Conservation (phyloP, 2,797 vertebrate species). For the Acipenser transmontanus region DNA sequence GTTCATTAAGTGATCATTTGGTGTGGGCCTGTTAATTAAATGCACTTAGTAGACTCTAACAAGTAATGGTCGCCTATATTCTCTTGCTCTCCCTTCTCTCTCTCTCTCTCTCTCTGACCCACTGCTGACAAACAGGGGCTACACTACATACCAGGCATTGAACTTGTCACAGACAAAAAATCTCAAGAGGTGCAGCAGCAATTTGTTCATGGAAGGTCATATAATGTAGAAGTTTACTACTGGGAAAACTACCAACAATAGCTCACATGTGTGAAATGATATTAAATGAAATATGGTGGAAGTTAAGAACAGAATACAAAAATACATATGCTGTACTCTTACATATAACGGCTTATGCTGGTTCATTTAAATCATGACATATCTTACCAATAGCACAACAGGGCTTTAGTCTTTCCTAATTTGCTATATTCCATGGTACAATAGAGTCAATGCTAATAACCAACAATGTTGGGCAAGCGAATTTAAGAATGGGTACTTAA, state of each 20-base stretch:
- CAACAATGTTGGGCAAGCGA: too few relatives aligned
- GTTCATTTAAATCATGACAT: too few relatives aligned
- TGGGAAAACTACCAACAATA: background rate
- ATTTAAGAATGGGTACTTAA: too few relatives aligned
- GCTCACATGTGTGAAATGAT: background rate
- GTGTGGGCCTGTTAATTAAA: background rate
- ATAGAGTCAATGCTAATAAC: too few relatives aligned
- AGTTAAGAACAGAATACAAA: too few relatives aligned
- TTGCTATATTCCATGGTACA: too few relatives aligned
- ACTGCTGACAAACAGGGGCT: background rate
- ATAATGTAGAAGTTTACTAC: background rate
- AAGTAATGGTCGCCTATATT: background rate
- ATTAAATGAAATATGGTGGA: background rate
- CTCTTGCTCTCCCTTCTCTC: background rate
- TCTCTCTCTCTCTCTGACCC: background rate
- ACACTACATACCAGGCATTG: background rate
- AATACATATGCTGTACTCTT: too few relatives aligned
- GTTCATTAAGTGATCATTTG: conserved; percentile 24
- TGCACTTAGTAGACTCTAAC: background rate
- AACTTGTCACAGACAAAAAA: background rate
- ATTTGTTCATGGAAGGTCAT: background rate
- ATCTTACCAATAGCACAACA: too few relatives aligned
- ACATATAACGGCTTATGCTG: too few relatives aligned
- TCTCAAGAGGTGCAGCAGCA: background rate
- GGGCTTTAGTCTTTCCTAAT: too few relatives aligned